These are phyloP conservation scores for Salvator merianae DNA, from an alignment of 2,113 vertebrate species.

Conservation along the genomic window DNA sequence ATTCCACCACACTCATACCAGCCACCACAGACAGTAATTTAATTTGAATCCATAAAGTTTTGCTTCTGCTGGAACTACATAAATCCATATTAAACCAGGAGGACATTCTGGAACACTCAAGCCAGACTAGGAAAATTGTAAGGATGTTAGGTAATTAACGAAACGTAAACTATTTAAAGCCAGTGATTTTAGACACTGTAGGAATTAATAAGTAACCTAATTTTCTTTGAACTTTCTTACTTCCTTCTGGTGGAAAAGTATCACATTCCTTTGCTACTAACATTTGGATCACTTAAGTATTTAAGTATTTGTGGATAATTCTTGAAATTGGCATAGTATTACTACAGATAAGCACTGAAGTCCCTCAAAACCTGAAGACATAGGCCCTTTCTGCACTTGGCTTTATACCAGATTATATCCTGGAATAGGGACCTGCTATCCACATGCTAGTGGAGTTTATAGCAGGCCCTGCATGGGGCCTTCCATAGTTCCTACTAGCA, in stretches of 20 bases:
- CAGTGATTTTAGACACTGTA: neutral
- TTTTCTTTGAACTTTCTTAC: no score
- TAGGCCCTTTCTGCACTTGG: no score
- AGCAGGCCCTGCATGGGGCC: no score
- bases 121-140: neutral
- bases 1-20: no score
- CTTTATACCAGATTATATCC: no score
- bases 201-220: no score
- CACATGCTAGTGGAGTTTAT: no score
- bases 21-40: no score
- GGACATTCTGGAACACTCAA: neutral
- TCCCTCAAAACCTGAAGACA: neutral
- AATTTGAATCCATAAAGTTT: no score
- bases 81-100: neutral
- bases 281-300: neutral
- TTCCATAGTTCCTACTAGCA: no score
- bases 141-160: neutral
- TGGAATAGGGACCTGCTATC: no score
- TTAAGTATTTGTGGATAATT: neutral
- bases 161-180: neutral
- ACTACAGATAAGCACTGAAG: neutral
- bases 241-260: no score
- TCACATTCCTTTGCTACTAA: neutral
- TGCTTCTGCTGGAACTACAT: neutral
- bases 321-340: neutral